Conservation (phyloP, 1,140 invertebrate genomes). For the Zaprionus africanus region DNA sequence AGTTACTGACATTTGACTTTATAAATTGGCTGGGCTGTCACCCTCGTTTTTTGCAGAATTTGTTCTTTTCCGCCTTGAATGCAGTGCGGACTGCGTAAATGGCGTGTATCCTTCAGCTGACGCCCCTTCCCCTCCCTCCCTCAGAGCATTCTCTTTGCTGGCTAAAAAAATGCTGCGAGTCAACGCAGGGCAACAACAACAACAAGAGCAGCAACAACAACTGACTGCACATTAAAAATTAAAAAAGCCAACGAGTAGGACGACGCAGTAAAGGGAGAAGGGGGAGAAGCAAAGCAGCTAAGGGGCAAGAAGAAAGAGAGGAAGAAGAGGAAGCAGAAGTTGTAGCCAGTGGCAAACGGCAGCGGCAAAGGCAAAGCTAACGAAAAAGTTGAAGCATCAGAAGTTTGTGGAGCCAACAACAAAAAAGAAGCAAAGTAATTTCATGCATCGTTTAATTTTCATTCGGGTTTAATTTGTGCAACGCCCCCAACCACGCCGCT, state of each 20-base stretch:
- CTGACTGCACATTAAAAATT: slow-evolving; percentile 81
- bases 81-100: slow-evolving; percentile 67
- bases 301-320: background rate
- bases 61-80: slow-evolving; percentile 14
- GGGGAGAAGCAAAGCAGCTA: background rate
- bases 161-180: slow-evolving; percentile 36
- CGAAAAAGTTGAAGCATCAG: slow-evolving; percentile 54
- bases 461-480: slow-evolving; percentile 84
- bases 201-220: slow-evolving; percentile 57
- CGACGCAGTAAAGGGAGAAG: background rate
- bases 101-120: slow-evolving; percentile 65
- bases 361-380: slow-evolving; percentile 47
- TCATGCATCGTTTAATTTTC: slow-evolving; percentile 84
- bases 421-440: slow-evolving; percentile 78
- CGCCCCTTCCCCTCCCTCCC: background rate
- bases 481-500: slow-evolving; percentile 30
- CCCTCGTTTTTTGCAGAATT: slow-evolving; percentile 4
- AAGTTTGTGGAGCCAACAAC: slow-evolving; percentile 43
- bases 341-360: slow-evolving; percentile 44
- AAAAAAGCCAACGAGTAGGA: slow-evolving; percentile 65
- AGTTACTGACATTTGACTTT: slow-evolving; percentile 82
- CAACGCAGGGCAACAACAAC: slow-evolving; percentile 40
- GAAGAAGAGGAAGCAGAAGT: slow-evolving; percentile 18
- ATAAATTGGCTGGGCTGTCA: slow-evolving; percentile 68
- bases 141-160: background rate